Evolutionary conservation across 2,113 vertebrate genomes (phyloP), one percentile per base, ranked within the genome.

Genomic region (Hyaena hyaena): DNA sequence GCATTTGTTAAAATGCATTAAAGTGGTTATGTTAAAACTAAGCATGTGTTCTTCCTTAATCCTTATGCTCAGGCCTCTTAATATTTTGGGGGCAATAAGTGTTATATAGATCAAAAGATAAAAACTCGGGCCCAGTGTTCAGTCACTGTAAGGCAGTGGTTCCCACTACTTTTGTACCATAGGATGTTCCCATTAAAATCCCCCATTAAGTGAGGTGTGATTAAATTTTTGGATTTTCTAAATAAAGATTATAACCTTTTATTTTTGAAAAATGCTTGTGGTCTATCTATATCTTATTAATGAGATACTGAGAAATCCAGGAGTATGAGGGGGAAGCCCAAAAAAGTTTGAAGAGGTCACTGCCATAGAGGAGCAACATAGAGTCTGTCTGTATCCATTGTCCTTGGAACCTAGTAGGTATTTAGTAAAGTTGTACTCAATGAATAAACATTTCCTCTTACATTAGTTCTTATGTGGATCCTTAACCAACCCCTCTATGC

Each of bases 171-270:
- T 95, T 87, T 83, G 14, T 83, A 31, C 53, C 31, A 74, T 65
- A 68, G 23, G 8, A 8, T 83, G 21, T 93, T 91, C 33, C 61
- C 31, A 66, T 84, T 95, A 79, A 79, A 93, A 69, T 93, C 15
- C 24, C 10, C 91, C 31, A 90, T 88, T 31, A 48, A 74, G 3
- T 45, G 80, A 71, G 9, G 10, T 76, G 0, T 93, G 77, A 43
- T 90, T 39, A 93, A 97, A 43, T 87, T 65, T 58, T 14, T 24
- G 55, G 7, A 82, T 76, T 93, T 88, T 79, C 39, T 83, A 77
- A 97, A 94, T 19, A 84, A 31, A 86, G 11, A 76, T 95, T 65
- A 65, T 55, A 74, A 85, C 43, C 74, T 77, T 77, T 76, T 45
- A 43, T 93, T 95, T 93, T 66, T 80, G 9, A 66, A 92, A 76